phyloP scores from a whole-genome alignment of 2,113 vertebrate genomes.

The Dromas ardeola region DNA sequence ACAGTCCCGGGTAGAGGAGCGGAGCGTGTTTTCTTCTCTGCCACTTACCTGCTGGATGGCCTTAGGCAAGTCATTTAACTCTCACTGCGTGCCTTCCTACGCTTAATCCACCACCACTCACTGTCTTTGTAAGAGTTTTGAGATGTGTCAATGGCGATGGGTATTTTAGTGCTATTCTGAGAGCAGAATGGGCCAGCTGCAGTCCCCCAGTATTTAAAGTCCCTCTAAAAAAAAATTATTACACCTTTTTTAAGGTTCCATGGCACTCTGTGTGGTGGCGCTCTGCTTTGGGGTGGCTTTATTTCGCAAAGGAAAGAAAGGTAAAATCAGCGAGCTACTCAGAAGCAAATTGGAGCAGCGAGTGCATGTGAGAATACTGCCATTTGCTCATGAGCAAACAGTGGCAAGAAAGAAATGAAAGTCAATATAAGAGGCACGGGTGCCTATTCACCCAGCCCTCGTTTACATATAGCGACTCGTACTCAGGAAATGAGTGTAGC shows the following conservation, averaged over 20 bases:
- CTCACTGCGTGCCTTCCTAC: background rate
- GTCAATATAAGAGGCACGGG: slow-evolving; percentile 12
- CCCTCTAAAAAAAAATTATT: background rate
- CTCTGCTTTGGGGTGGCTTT: background rate
- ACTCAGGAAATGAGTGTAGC: slow-evolving; percentile 40
- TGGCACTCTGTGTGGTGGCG: too few species aligned
- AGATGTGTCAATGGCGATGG: background rate
- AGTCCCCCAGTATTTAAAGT: background rate
- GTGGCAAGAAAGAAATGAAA: slow-evolving; percentile 23
- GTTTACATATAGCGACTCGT: background rate
- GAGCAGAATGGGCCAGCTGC: background rate
- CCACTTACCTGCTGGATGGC: slow-evolving; percentile 12
- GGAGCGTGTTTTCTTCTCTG: background rate
- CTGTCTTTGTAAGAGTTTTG: background rate
- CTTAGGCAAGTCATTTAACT: slow-evolving; percentile 5
- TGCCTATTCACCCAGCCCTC: background rate
- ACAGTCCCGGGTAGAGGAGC: background rate
- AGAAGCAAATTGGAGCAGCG: background rate
- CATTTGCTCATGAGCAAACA: slow-evolving; percentile 45
- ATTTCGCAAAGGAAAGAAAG: background rate
- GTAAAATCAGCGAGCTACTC: background rate
- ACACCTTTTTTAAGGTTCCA: accelerated
- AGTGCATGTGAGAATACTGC: slow-evolving; percentile 15
- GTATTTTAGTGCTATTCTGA: background rate
- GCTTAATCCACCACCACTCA: background rate